Evolutionary conservation across 2,113 vertebrate genomes (phyloP).

Genomic region (Gallinago paraguaiae): DNA sequence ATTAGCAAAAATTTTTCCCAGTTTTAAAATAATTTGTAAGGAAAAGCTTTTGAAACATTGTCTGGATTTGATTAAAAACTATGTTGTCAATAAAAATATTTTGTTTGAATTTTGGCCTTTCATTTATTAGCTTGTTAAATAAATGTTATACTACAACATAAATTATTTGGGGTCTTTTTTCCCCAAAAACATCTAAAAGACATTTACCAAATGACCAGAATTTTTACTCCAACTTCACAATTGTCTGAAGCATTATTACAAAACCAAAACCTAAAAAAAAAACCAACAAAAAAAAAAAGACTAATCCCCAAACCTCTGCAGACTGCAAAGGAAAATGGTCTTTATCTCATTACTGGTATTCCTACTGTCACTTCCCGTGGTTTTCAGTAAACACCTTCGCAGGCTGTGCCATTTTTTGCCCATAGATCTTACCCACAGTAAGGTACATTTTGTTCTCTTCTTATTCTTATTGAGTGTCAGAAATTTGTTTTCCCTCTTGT

Average conservation of each 20-base stretch:
- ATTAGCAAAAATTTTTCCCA: neutral
- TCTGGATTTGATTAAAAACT: neutral
- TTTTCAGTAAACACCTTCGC: neutral
- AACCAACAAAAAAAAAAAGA: no score
- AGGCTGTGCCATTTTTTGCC: neutral
- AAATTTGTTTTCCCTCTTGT: constrained; percentile 15
- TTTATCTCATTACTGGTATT: neutral
- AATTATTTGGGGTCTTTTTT: neutral
- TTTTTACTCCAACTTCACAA: neutral
- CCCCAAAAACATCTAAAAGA: neutral
- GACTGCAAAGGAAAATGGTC: neutral
- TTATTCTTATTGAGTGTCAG: neutral
- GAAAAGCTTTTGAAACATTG: neutral
- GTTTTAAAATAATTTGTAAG: neutral
- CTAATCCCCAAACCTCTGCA: neutral
- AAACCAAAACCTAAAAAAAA: neutral
- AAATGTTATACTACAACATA: neutral
- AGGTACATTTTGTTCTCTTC: constrained; percentile 16
- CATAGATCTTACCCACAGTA: neutral
- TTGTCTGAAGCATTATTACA: neutral
- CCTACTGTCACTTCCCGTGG: neutral
- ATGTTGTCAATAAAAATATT: neutral
- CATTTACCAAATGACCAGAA: neutral
- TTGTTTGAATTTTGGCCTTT: neutral
- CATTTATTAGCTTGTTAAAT: neutral